phyloP scores from a whole-genome alignment of 92 coral and sea anemone genomes.

The Nematostella vectensis region DNA sequence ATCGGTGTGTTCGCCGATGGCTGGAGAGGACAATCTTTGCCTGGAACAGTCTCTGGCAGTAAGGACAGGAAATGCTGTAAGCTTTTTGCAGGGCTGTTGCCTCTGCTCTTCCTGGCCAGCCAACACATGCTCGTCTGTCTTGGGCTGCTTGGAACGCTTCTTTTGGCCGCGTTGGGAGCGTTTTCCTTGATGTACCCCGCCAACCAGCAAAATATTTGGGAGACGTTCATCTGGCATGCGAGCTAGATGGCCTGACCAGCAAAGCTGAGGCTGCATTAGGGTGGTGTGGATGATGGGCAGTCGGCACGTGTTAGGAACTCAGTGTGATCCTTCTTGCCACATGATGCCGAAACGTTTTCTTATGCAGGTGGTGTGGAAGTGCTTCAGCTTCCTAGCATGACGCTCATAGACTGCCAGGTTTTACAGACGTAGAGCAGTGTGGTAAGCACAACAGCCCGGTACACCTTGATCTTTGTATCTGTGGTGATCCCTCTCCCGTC shows the following conservation, averaged over 20 bases:
- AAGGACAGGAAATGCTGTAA: too few species aligned
- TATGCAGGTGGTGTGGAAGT: conserved; percentile 17
- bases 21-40: too few species aligned
- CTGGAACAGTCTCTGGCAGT: too few species aligned
- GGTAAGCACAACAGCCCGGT: conserved; percentile 22
- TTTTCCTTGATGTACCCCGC: conserved; percentile 8
- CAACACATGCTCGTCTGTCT: too few species aligned
- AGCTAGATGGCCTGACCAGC: conserved; percentile 16
- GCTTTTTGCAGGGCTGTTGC: too few species aligned
- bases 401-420: conserved; percentile 27
- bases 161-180: conserved; percentile 2
- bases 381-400: conserved; percentile 29
- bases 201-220: conserved; percentile 9
- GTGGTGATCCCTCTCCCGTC: conserved; percentile 11
- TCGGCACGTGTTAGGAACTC: conserved; percentile 1
- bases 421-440: conserved; percentile 28
- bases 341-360: conserved; percentile 4
- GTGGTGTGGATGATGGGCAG: conserved; percentile 10
- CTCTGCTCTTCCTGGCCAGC: too few species aligned
- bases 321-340: conserved; percentile 25
- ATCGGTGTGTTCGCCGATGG: too few species aligned
- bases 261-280: conserved; percentile 17
- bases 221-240: conserved; percentile 7
- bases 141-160: conserved; percentile 3
- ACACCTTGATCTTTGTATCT: conserved; percentile 15